phyloP scores from a whole-genome alignment of 2,113 vertebrate genomes.

The Pollachius pollachius region DNA sequence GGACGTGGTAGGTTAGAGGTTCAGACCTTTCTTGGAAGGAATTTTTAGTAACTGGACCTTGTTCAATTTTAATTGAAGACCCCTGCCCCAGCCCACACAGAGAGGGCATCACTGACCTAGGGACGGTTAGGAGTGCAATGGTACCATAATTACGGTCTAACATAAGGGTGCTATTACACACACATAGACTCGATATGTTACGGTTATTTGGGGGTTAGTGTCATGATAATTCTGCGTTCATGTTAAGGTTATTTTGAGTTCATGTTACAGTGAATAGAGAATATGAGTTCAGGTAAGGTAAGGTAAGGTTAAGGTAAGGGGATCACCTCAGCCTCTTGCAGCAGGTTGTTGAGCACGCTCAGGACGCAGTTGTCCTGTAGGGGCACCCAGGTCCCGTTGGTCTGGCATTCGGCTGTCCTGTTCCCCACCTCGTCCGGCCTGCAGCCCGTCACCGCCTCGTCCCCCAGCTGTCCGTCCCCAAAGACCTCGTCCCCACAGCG shows the following conservation, averaged over 20 bases:
- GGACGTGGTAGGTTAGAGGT: no score
- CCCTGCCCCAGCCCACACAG: no score
- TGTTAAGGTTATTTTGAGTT: neutral
- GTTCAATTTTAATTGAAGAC: no score
- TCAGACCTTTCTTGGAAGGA: no score
- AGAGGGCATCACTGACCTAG: no score
- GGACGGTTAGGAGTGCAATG: no score
- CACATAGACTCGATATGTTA: no score
- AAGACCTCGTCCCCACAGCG: accelerated
- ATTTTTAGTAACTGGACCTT: no score
- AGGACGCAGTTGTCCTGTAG: slow-evolving; percentile 26
- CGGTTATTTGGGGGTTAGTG: no score
- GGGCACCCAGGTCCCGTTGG: neutral
- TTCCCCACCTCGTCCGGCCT: accelerated
- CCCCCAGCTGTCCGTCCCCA: neutral
- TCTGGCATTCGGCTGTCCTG: slow-evolving; percentile 8
- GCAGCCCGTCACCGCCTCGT: accelerated
- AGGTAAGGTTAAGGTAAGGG: neutral
- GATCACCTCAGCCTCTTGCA: slow-evolving; percentile 32
- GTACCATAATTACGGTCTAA: no score
- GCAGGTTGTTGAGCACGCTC: neutral
- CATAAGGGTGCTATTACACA: no score
- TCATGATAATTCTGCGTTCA: neutral
- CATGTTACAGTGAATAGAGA: neutral
- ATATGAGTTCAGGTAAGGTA: neutral